A percentile compares a stretch with the other conserved stretches of the same genome.
Evolutionary conservation across 2,797 vertebrate species (phyloP).

Genomic region (Manis pentadactyla): DNA sequence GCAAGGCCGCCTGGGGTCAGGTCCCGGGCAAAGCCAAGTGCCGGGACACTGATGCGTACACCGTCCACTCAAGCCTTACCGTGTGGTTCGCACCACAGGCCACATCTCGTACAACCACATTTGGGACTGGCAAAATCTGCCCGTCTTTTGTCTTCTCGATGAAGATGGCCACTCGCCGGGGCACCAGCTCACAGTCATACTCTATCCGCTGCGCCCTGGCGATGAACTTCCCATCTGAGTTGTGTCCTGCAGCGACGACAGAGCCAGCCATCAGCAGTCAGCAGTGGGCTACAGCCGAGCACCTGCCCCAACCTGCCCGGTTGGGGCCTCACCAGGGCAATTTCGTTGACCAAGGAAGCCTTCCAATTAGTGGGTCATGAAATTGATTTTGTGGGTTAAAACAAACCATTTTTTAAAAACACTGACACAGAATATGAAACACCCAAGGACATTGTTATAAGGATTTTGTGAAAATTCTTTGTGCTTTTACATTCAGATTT

Average conservation of each 20-base stretch:
- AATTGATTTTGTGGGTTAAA: neutral
- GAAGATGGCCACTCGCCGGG: constrained; percentile 96
- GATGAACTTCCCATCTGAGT: constrained; percentile 98
- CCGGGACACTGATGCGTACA: accelerated
- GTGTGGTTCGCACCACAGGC: constrained; percentile 96
- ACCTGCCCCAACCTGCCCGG: accelerated
- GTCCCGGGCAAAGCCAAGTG: neutral
- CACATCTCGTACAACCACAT: constrained; percentile 96
- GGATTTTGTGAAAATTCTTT: too few relatives aligned
- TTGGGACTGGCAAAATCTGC: constrained; percentile 95
- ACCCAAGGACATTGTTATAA: accelerated
- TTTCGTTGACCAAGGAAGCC: neutral
- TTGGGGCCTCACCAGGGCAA: neutral
- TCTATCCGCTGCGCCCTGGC: constrained; percentile 97
- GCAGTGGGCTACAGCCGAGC: neutral
- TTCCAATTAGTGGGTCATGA: accelerated
- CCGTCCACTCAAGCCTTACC: constrained; percentile 84
- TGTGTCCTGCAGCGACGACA: constrained; percentile 91
- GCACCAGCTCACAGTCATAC: constrained; percentile 96
- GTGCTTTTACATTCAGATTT: accelerated
- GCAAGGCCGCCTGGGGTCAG: accelerated
- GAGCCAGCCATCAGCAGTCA: neutral
- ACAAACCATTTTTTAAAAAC: neutral
- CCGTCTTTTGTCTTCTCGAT: constrained; percentile 98
- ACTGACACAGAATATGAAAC: neutral